Evolutionary conservation across 2,888 invertebrate genomes (phyloP).

Genomic region (Catocala sponsa): DNA sequence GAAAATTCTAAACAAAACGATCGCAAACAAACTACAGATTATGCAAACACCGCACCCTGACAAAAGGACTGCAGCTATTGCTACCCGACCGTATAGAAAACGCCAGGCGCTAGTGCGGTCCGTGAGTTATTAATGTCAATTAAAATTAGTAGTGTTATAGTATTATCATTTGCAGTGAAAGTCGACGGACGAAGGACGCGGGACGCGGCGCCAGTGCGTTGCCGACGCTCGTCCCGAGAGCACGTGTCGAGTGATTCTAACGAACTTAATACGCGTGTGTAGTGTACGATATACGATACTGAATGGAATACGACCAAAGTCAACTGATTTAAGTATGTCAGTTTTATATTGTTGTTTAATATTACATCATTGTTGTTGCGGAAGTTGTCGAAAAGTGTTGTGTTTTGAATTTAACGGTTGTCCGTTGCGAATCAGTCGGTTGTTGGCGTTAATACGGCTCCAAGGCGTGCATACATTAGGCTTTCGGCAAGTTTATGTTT

Average conservation of each 20-base stretch:
- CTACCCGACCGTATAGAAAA: constrained; percentile 27
- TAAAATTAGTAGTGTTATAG: constrained; percentile 53
- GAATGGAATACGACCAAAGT: constrained; percentile 54
- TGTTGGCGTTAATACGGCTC: constrained; percentile 49
- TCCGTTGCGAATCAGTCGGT: constrained; percentile 61
- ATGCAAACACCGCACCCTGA: constrained; percentile 57
- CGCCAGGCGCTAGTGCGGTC: constrained; percentile 11
- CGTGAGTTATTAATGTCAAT: constrained; percentile 22
- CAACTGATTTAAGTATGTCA: constrained; percentile 80
- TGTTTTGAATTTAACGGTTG: constrained; percentile 63
- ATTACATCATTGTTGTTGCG: constrained; percentile 56
- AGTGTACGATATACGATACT: constrained; percentile 52
- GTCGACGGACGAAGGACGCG: constrained; percentile 82
- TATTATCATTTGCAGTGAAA: constrained; percentile 79
- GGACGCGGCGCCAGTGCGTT: constrained; percentile 62
- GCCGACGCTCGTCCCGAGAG: constrained; percentile 55
- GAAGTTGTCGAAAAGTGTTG: constrained; percentile 56
- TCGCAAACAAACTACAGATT: constrained; percentile 47
- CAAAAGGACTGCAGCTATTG: constrained; percentile 47
- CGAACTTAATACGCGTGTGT: constrained; percentile 50
- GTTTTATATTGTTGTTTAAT: constrained; percentile 60
- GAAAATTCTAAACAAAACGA: constrained; percentile 60
- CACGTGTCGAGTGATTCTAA: constrained; percentile 40
- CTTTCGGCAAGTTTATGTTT: constrained; percentile 55
- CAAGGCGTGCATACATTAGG: constrained; percentile 62